Conservation (phyloP, 2,797 vertebrate genomes). For the Hylomyscus alleni region DNA sequence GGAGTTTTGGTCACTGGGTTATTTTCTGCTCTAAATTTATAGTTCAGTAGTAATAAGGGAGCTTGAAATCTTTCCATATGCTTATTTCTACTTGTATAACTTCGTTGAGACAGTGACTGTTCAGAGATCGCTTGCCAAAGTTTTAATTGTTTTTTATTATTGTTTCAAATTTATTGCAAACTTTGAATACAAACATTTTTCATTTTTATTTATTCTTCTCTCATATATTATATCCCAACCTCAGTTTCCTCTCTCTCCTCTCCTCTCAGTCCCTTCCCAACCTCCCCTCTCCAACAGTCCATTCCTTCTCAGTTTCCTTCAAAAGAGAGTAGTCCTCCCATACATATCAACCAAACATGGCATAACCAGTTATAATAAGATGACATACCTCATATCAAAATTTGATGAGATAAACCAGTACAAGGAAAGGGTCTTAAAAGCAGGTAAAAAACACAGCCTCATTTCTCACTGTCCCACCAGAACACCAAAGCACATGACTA, state of each 20-base stretch:
- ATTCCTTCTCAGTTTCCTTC: neutral
- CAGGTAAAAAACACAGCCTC: neutral
- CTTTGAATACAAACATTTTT: neutral
- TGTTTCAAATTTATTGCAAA: neutral
- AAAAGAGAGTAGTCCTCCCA: neutral
- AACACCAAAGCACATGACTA: neutral
- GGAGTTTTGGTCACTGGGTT: neutral
- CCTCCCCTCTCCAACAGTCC: neutral
- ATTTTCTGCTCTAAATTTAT: slow-evolving; percentile 2
- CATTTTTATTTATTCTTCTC: neutral
- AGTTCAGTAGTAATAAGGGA: neutral
- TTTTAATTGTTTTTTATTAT: neutral
- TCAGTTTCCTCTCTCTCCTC: neutral
- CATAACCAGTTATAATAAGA: neutral
- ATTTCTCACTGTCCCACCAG: neutral
- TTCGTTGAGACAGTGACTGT: neutral
- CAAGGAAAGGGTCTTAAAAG: neutral
- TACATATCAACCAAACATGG: neutral
- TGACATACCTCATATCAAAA: neutral
- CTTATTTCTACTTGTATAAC: neutral
- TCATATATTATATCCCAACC: neutral
- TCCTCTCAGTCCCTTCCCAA: neutral
- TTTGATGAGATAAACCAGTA: neutral
- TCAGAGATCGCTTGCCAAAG: neutral
- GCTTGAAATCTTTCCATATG: neutral